A percentile compares a stretch with the other conserved stretches of the same genome.
Evolutionary conservation across 2,888 invertebrate species (phyloP).

Genomic region (Scaptomyza cyrtandrae): DNA sequence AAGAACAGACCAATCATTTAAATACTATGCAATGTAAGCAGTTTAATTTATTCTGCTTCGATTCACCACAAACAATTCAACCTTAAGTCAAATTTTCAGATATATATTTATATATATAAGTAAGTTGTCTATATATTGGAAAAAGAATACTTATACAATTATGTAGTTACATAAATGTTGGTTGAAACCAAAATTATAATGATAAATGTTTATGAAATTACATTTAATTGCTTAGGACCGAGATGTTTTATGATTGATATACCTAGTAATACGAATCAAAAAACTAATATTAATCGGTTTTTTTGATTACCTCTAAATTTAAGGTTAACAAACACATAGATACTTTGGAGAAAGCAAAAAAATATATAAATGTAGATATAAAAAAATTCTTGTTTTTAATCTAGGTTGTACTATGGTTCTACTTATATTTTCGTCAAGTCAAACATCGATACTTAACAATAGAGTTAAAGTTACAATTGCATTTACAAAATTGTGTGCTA

Average conservation of each 20-base stretch:
- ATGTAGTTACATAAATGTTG: conserved; percentile 46
- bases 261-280: conserved; percentile 53
- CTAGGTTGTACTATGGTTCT: conserved; percentile 16
- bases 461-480: conserved; percentile 24
- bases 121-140: conserved; percentile 31
- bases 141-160: conserved; percentile 33
- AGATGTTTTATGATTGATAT: conserved; percentile 65
- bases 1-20: conserved; percentile 33
- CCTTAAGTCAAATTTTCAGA: conserved; percentile 22
- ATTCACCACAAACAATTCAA: conserved; percentile 51
- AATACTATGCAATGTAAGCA: conserved; percentile 26
- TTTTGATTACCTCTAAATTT: conserved; percentile 63
- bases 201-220: conserved; percentile 40
- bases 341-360: conserved; percentile 61
- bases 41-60: conserved; percentile 21
- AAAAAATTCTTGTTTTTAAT: conserved; percentile 19
- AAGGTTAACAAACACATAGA: conserved; percentile 53
- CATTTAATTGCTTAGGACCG: conserved; percentile 26
- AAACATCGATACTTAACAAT: conserved; percentile 33
- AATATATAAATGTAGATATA: conserved; percentile 74
- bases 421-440: conserved; percentile 18
- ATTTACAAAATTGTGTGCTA: conserved; percentile 11
- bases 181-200: conserved; percentile 41
- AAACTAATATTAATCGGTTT: conserved; percentile 39
- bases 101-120: conserved; percentile 18